These are phyloP conservation scores for Schizopygopsis malacanthus DNA, from an alignment of 2,797 vertebrate species.

Conservation along the genomic window DNA sequence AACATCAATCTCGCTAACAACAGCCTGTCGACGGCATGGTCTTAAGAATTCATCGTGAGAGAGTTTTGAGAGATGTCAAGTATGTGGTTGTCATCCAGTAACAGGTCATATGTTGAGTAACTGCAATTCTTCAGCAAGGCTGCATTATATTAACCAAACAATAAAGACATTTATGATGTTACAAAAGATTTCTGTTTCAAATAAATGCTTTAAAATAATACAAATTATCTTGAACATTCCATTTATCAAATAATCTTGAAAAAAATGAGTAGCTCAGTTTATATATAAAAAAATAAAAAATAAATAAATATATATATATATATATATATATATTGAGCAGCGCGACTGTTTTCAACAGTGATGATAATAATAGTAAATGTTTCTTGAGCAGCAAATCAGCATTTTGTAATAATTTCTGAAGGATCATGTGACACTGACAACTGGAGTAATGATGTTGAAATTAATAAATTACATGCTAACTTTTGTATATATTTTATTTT, in stretches of 20 bases:
- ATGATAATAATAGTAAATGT: not conserved
- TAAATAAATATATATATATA: too few relatives aligned
- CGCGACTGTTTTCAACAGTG: not conserved
- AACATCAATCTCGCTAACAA: constrained; percentile 1
- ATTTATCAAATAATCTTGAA: not conserved
- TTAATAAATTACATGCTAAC: too few relatives aligned
- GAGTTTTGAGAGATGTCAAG: not conserved
- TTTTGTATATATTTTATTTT: too few relatives aligned
- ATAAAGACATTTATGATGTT: not conserved
- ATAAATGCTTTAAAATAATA: not conserved
- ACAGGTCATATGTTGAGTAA: not conserved
- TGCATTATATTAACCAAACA: not conserved
- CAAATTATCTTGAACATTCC: not conserved
- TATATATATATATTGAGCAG: not conserved
- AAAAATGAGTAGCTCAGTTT: not conserved
- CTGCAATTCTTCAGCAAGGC: not conserved
- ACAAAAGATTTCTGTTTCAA: not conserved
- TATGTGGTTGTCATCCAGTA: not conserved
- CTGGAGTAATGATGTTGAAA: too few relatives aligned
- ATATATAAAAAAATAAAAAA: too few relatives aligned
- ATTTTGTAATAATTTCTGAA: too few relatives aligned
- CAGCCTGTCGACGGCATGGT: not conserved
- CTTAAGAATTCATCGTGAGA: not conserved
- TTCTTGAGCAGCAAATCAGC: not conserved
- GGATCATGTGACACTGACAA: too few relatives aligned